Evolutionary conservation across 2,888 invertebrate genomes (phyloP).

Genomic region (Lycocerus yunnanus): DNA sequence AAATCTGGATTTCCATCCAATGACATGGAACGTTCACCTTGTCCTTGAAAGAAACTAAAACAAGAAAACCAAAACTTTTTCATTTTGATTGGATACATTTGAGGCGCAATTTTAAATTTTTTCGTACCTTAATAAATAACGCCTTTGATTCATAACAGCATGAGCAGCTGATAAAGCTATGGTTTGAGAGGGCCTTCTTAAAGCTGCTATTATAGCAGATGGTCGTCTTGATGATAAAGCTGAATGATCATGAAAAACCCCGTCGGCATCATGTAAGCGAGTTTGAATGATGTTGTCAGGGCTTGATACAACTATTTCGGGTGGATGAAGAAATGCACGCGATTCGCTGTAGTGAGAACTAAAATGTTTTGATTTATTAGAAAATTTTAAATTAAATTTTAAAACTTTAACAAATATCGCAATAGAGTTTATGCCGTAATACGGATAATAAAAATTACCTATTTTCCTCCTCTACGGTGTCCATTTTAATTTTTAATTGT

Average conservation of each 20-base stretch:
- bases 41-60: slow-evolving; percentile 40
- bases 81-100: slow-evolving; percentile 6
- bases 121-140: slow-evolving; percentile 44
- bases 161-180: slow-evolving; percentile 62
- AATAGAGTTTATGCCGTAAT: background rate
- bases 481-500: slow-evolving; percentile 52
- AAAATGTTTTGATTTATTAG: background rate
- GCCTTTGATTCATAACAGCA: slow-evolving; percentile 50
- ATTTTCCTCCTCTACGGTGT: slow-evolving; percentile 48
- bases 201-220: slow-evolving; percentile 67
- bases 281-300: slow-evolving; percentile 9
- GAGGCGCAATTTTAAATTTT: background rate
- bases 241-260: slow-evolving; percentile 25
- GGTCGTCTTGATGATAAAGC: slow-evolving; percentile 59
- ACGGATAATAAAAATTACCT: slow-evolving; percentile 19
- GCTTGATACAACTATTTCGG: slow-evolving; percentile 11
- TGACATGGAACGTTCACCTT: slow-evolving; percentile 40
- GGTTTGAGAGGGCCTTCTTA: slow-evolving; percentile 65
- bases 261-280: slow-evolving; percentile 12
- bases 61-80: background rate
- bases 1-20: slow-evolving; percentile 14
- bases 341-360: slow-evolving; percentile 7
- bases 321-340: slow-evolving; percentile 9
- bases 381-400: background rate
- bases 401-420: slow-evolving; percentile 5